Conservation (phyloP, 2,797 vertebrate species). For the Scleropages formosus region DNA sequence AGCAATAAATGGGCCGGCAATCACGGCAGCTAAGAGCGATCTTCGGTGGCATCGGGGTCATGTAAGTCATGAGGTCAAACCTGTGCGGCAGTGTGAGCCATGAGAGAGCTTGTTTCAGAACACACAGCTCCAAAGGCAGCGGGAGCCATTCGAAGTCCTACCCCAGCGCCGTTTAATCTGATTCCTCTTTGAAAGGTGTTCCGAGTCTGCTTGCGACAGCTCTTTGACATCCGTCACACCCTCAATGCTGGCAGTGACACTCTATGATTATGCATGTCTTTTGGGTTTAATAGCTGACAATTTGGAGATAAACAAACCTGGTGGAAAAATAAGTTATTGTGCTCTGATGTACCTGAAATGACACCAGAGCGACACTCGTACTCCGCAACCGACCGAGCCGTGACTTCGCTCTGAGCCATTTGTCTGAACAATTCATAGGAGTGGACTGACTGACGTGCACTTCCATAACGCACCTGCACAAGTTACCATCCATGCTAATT, state of each 20-base stretch:
- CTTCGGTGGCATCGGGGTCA: too few relatives aligned
- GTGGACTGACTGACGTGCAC: neutral
- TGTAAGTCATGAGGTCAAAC: too few relatives aligned
- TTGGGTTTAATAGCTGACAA: constrained; percentile 24
- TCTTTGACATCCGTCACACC: constrained; percentile 22
- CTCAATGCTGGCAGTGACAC: constrained; percentile 27
- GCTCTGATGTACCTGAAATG: neutral
- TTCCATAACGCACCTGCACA: neutral
- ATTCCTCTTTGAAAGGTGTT: neutral
- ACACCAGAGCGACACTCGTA: neutral
- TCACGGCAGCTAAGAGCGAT: too few relatives aligned
- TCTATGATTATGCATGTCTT: constrained; percentile 23
- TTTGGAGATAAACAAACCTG: constrained; percentile 15
- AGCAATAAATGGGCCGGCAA: too few relatives aligned
- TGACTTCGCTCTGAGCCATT: neutral
- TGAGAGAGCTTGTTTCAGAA: too few relatives aligned
- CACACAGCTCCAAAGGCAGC: too few relatives aligned
- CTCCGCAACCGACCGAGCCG: neutral
- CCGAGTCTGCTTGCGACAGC: neutral
- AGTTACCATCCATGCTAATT: neutral
- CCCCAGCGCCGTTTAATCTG: constrained; percentile 1
- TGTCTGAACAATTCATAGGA: neutral
- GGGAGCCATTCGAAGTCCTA: too few relatives aligned
- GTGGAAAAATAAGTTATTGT: neutral
- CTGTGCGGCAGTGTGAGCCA: too few relatives aligned